phyloP scores from a whole-genome alignment of 2,113 vertebrate species.

The Vulpes ferrilata region DNA sequence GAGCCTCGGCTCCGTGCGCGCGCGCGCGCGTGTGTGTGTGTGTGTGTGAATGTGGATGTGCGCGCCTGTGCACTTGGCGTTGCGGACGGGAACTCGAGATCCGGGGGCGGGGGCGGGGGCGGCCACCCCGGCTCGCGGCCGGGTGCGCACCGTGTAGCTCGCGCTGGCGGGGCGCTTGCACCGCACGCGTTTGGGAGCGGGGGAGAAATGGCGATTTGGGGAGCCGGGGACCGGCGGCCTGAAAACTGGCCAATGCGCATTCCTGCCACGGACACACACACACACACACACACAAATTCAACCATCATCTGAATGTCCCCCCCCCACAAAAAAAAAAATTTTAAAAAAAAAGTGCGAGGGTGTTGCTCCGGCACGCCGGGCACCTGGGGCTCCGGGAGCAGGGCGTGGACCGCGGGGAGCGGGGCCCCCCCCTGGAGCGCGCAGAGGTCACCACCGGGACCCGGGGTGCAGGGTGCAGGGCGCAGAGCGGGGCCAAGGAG shows the following conservation, averaged over 20 bases:
- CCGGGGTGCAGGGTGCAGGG: no score
- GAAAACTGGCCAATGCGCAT: not conserved
- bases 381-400: not conserved
- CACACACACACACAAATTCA: not conserved
- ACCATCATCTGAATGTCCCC: not conserved
- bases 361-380: not conserved
- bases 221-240: not conserved
- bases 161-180: not conserved
- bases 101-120: not conserved
- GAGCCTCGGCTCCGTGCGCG: not conserved
- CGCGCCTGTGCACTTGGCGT: conserved; percentile 57
- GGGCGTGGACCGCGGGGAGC: not conserved
- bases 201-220: conserved; percentile 42
- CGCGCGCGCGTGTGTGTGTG: no score
- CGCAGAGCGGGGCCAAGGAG: no score
- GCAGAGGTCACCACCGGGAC: not conserved
- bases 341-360: not conserved
- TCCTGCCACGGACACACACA: not conserved
- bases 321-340: no score
- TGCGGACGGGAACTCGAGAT: not conserved
- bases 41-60: not conserved
- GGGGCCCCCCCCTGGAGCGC: not conserved
- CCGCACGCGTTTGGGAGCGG: not conserved
- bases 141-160: not conserved
- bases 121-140: not conserved